Conservation (phyloP, 2,888 invertebrate genomes). For the Lasioglossum vierecki region DNA sequence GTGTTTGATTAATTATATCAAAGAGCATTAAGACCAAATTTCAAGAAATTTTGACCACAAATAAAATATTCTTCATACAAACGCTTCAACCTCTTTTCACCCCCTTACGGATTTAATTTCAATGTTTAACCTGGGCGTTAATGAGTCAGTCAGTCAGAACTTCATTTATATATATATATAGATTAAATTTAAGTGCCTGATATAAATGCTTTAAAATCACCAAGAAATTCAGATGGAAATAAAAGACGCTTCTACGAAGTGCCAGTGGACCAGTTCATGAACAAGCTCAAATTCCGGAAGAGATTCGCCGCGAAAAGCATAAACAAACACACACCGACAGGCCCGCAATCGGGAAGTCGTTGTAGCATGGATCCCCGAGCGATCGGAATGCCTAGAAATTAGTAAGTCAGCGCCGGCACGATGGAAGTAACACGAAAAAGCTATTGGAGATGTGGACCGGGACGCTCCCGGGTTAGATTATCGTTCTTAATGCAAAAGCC, state of each 20-base stretch:
- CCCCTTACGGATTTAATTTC: too few relatives aligned
- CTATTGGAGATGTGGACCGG: constrained; percentile 61
- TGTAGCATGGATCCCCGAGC: constrained; percentile 2
- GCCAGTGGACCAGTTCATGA: neutral
- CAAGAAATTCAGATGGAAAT: neutral
- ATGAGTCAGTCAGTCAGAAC: too few relatives aligned
- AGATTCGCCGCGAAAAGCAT: neutral
- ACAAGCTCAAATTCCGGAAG: neutral
- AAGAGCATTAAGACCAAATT: too few relatives aligned
- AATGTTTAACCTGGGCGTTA: too few relatives aligned
- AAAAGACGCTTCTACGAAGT: neutral
- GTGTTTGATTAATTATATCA: too few relatives aligned
- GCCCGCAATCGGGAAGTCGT: neutral
- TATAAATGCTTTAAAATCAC: neutral
- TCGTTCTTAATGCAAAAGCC: constrained; percentile 53
- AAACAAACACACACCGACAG: neutral
- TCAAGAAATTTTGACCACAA: too few relatives aligned
- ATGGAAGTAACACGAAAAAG: constrained; percentile 65
- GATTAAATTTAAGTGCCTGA: neutral
- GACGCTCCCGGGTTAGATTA: constrained; percentile 44
- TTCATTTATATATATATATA: too few relatives aligned
- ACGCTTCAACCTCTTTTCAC: too few relatives aligned
- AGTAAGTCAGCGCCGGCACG: constrained; percentile 59
- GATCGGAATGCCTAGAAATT: constrained; percentile 63
- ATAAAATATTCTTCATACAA: too few relatives aligned